Percentiles rank a stretch among this genome's conserved stretches.
These are phyloP conservation scores for Trachelipus rathkii DNA, from an alignment of 1,140 invertebrate genomes.

Conservation along the genomic window DNA sequence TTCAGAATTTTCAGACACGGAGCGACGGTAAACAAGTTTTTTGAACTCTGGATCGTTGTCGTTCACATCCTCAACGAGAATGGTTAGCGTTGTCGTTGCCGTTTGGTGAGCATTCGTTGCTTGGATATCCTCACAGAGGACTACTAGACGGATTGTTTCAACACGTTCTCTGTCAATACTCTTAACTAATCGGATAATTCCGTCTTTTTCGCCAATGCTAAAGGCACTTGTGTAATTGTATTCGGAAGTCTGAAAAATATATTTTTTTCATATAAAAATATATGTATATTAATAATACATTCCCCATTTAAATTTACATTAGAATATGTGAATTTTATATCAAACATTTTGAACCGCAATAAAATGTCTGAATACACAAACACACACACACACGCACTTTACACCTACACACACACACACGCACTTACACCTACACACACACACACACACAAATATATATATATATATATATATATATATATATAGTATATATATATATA, in stretches of 20 bases:
- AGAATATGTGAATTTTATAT: too few species aligned
- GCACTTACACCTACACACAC: too few species aligned
- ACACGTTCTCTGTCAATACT: constrained; percentile 77
- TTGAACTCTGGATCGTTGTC: constrained; percentile 85
- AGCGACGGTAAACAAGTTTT: constrained; percentile 69
- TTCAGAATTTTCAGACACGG: constrained; percentile 83
- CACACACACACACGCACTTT: too few species aligned
- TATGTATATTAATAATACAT: background rate
- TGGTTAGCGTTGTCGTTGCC: constrained; percentile 62
- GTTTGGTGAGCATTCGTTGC: constrained; percentile 33
- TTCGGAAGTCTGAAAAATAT: constrained; percentile 62
- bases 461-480: too few species aligned
- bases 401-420: too few species aligned
- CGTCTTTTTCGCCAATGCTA: constrained; percentile 70
- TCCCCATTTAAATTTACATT: too few species aligned
- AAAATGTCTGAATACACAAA: too few species aligned
- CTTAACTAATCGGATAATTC: constrained; percentile 62
- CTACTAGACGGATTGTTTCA: constrained; percentile 68
- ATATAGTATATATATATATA: too few species aligned
- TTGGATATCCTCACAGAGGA: constrained; percentile 77
- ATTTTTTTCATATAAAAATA: background rate
- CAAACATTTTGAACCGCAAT: too few species aligned
- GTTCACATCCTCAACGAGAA: constrained; percentile 75
- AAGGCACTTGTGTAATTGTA: constrained; percentile 68
- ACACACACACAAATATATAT: too few species aligned